These are phyloP conservation scores for Melinaea marsaeus DNA, from an alignment of 2,888 invertebrate genomes.

Conservation along the genomic window DNA sequence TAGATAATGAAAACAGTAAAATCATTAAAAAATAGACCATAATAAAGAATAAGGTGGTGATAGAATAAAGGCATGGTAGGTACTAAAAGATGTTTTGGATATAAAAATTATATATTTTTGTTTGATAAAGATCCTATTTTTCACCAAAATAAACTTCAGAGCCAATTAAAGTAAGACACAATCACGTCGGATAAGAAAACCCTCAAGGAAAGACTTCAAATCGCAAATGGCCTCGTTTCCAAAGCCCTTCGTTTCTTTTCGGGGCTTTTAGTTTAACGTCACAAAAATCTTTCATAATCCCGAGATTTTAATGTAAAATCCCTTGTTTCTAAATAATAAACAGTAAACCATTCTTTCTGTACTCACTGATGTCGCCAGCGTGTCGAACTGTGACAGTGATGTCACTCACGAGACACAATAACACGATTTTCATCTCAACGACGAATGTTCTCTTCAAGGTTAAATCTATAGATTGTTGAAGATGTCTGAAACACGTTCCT, in stretches of 20 bases:
- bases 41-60: no score
- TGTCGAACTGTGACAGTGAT: no score
- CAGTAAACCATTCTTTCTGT: neutral
- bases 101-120: no score
- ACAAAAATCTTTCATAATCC: slow-evolving; percentile 14
- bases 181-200: neutral
- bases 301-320: slow-evolving; percentile 12
- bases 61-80: no score
- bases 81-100: no score
- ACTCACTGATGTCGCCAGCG: neutral
- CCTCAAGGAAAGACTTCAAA: neutral
- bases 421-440: no score
- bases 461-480: no score
- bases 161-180: neutral
- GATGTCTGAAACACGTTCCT: no score
- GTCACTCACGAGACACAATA: no score
- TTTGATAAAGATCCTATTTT: neutral
- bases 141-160: neutral
- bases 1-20: no score
- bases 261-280: slow-evolving; percentile 20
- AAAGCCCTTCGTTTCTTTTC: slow-evolving; percentile 26
- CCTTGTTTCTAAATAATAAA: neutral
- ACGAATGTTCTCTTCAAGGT: no score
- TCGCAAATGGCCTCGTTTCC: slow-evolving; percentile 1
- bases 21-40: no score